Evolutionary conservation across 1,140 invertebrate species (phyloP), one percentile per base, ranked within the genome.

Genomic region (Cherax quadricarinatus): DNA sequence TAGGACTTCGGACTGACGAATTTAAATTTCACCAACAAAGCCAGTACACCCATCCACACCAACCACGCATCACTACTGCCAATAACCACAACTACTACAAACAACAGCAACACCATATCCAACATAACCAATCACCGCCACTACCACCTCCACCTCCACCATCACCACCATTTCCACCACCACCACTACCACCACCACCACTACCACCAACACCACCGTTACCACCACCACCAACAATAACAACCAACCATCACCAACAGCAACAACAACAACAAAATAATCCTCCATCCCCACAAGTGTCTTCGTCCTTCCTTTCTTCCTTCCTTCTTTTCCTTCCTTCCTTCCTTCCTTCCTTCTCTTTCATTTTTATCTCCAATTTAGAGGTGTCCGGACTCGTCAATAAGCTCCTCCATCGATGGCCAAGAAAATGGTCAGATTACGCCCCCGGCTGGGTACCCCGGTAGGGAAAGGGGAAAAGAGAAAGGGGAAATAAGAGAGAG

Each of bases 361-460:
- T 41, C 53, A 14, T 57, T 7, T 41, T 51, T 41, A 12, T 73
- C 49, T 49, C 62, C 21, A 86, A 75, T 70, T 49, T 53, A 30
- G 41, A 12, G 62, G 73, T 86, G 86, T 60, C 86, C 14, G 7
- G n/a, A 70, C 70, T 30, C 66, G 66, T 85, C 83, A 85, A 85
- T 70, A 85, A 85, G 48, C 30, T 78, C 18, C 49, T 62, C 30
- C 62, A 80, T 82, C 60, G 87, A 82, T 80, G 80, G 80, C 10
- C 4, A 53, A 83, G 66, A 53, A 53, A 84, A 80, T 85, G 83
- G 62, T n/a, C 83, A 49, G 86, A 80, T 80, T 80, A 57, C 86
- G 4, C 48, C 10, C 4, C 16, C 12, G 14, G 62, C 18, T 60
- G 57, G 57, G 9, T 16, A 60, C 57, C 9, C 9, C 57, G 9